phyloP scores from a whole-genome alignment of 2,888 invertebrate genomes.

The Hemithea aestivaria region DNA sequence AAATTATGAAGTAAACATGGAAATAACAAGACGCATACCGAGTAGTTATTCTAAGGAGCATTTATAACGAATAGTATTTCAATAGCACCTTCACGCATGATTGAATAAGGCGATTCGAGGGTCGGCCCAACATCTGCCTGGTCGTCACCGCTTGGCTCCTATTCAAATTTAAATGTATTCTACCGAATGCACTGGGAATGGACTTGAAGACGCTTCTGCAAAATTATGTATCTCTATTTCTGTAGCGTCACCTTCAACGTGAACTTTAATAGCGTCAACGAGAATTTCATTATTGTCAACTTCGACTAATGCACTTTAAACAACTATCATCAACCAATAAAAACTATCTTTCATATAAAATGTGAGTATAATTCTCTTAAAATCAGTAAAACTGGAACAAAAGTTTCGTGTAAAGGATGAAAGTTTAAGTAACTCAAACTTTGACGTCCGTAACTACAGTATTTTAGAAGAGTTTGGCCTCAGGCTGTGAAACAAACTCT shows the following conservation, averaged over 20 bases:
- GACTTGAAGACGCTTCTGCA: slow-evolving; percentile 19
- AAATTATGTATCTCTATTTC: slow-evolving; percentile 23
- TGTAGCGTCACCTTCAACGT: slow-evolving; percentile 21
- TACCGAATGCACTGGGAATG: slow-evolving; percentile 26
- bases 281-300: slow-evolving; percentile 15
- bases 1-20: slow-evolving; percentile 9
- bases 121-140: slow-evolving; percentile 57
- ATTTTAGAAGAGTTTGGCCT: no score
- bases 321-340: no score
- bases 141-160: slow-evolving; percentile 52
- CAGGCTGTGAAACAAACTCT: no score
- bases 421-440: no score
- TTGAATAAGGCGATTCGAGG: slow-evolving; percentile 61
- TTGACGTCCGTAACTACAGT: no score
- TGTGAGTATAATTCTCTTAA: background rate
- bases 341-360: no score
- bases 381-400: no score
- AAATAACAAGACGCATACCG: slow-evolving; percentile 22
- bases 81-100: slow-evolving; percentile 63
- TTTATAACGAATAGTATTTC: slow-evolving; percentile 29
- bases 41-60: slow-evolving; percentile 36
- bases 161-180: slow-evolving; percentile 62
- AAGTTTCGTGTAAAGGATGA: no score
- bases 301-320: no score
- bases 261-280: slow-evolving; percentile 13